phyloP scores from a whole-genome alignment of 2,113 vertebrate species.

The Alouatta palliata region DNA sequence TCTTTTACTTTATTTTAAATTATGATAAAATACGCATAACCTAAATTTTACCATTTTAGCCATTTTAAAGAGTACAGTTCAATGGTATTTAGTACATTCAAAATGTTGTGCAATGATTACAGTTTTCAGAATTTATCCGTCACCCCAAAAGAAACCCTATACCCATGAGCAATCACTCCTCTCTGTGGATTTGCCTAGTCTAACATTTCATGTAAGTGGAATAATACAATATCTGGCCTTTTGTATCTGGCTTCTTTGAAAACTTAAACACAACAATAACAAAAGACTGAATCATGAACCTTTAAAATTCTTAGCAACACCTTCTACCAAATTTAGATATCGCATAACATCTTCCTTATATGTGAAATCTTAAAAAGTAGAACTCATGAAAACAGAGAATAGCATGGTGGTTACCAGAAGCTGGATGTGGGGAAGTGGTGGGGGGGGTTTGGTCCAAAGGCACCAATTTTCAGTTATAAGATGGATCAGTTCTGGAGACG shows the following conservation, averaged over 20 bases:
- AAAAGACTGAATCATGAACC: not conserved
- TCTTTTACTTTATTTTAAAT: not conserved
- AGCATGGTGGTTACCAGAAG: not conserved
- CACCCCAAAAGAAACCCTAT: not conserved
- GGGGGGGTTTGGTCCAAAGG: not conserved
- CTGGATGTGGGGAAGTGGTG: not conserved
- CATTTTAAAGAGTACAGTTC: not conserved
- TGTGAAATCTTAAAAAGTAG: not conserved
- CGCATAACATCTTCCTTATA: not conserved
- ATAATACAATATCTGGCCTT: not conserved
- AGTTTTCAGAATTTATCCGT: not conserved
- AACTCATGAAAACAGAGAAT: not conserved
- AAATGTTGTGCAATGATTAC: not conserved
- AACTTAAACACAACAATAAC: not conserved
- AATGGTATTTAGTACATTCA: not conserved
- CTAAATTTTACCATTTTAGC: not conserved
- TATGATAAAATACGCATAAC: not conserved
- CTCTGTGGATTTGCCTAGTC: not conserved
- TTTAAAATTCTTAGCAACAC: not conserved
- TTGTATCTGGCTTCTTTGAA: not conserved
- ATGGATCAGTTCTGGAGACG: not conserved
- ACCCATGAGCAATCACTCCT: not conserved
- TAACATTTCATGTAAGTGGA: not conserved
- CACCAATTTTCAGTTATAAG: not conserved
- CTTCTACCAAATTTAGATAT: not conserved